Conservation (phyloP, 1,140 invertebrate genomes). For the Andrena cerasifolii region DNA sequence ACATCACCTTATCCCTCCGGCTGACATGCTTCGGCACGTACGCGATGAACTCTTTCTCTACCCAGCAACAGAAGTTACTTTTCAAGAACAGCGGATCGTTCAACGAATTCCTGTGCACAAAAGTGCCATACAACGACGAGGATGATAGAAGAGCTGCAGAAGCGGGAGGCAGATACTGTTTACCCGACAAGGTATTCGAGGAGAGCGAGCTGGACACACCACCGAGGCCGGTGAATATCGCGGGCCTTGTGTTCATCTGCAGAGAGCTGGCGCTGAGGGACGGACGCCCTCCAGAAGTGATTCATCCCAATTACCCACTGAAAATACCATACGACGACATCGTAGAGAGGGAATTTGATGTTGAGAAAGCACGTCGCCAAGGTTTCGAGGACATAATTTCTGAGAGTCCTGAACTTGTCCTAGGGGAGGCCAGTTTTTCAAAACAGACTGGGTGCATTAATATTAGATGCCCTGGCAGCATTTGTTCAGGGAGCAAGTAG, state of each 20-base stretch:
- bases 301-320: constrained; percentile 13
- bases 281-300: neutral
- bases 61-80: constrained; percentile 16
- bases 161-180: neutral
- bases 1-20: constrained; percentile 6
- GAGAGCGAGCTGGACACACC: constrained; percentile 33
- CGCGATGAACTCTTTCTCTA: neutral
- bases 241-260: constrained; percentile 12
- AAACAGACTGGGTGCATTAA: neutral
- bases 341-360: constrained; percentile 9
- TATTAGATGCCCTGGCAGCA: constrained; percentile 11
- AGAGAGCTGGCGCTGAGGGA: constrained; percentile 21
- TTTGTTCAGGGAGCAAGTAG: constrained; percentile 27
- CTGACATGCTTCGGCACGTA: constrained; percentile 18
- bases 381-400: neutral
- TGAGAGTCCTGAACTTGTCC: neutral
- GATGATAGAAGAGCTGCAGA: constrained; percentile 25
- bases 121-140: constrained; percentile 31
- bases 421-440: neutral
- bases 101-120: constrained; percentile 44
- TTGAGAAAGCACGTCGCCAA: neutral
- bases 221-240: constrained; percentile 11
- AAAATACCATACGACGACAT: neutral
- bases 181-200: neutral
- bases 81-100: constrained; percentile 31